Conservation (phyloP, 2,797 vertebrate genomes). For the Centroberyx gerrardi region DNA sequence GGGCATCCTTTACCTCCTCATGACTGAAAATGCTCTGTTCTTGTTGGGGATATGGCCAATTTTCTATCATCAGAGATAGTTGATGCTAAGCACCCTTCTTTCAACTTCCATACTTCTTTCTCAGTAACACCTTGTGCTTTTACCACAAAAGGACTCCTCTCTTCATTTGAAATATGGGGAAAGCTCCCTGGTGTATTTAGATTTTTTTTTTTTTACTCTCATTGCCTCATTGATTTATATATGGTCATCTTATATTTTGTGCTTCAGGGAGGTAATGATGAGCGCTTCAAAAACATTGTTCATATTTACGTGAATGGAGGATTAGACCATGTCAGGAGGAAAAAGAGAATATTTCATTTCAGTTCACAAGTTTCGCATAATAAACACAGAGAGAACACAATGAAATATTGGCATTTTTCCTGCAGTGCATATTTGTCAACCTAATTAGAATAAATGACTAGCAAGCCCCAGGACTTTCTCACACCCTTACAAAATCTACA, state of each 20-base stretch:
- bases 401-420: neutral
- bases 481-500: constrained; percentile 17
- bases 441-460: constrained; percentile 14
- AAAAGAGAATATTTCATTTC: neutral
- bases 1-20: constrained; percentile 17
- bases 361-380: neutral
- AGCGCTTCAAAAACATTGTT: neutral
- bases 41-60: neutral
- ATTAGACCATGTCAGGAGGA: neutral
- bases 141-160: neutral
- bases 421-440: neutral
- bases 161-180: neutral
- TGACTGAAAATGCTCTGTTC: constrained; percentile 14
- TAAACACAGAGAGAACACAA: neutral
- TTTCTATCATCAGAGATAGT: constrained; percentile 30
- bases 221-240: neutral
- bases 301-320: neutral
- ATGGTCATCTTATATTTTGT: constrained; percentile 10
- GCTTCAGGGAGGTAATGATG: neutral
- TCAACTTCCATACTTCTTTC: constrained; percentile 6
- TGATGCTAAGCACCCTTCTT: neutral
- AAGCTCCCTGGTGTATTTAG: neutral
- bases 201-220: neutral
- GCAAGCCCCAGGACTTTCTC: neutral
- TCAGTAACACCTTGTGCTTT: neutral